Base-by-base conservation (phyloP, 2,888 invertebrate species). In the Watsonalla cultraria region DNA sequence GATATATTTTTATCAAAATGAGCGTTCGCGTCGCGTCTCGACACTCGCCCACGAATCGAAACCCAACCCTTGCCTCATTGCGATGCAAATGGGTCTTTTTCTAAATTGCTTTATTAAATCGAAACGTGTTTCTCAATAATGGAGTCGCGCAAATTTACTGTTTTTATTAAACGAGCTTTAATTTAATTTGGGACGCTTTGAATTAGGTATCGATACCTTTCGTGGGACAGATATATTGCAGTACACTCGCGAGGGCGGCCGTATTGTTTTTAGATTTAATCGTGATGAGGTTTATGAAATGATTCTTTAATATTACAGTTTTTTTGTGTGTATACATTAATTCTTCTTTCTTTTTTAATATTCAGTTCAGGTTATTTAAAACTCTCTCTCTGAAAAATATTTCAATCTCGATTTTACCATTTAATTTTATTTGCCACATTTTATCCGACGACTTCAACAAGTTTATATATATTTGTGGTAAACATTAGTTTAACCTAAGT, bases 31-130 rank as follows among this genome's bases (percentile, higher is more conserved):
- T 58, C 54, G 47, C 42, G 54, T 24, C 24, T 49, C 53, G 53
- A 48, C 45, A 46, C 15, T 5, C 24, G 47, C 33, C 46, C 53
- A 15, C 48, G 5, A 39, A 34, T 50, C 49, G 53, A 49, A 37
- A 51, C 47, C 45, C 46, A 82, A 83, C 84, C 83, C 82, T 82
- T 81, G 70, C 72, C 81, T 82, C 78, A 78, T 83, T 86, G 74
- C 64, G 65, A 85, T 84, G 84, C 81, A 84, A 88, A 87, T 86
- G 78, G 81, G 62, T 74, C 72, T 84, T 86, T 86, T 86, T 82
- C 82, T 82, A 86, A 87, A 87, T 87, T 84, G 81, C 86, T 87
- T 86, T 84, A 87, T 86, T 86, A 86, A 86, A 87, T 81, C 76
- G 81, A 80, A 84, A 83, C 86, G 84, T 86, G 86, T 83, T 80